Evolutionary conservation across 2,113 vertebrate genomes (phyloP).

Genomic region (Gallinago paraguaiae): DNA sequence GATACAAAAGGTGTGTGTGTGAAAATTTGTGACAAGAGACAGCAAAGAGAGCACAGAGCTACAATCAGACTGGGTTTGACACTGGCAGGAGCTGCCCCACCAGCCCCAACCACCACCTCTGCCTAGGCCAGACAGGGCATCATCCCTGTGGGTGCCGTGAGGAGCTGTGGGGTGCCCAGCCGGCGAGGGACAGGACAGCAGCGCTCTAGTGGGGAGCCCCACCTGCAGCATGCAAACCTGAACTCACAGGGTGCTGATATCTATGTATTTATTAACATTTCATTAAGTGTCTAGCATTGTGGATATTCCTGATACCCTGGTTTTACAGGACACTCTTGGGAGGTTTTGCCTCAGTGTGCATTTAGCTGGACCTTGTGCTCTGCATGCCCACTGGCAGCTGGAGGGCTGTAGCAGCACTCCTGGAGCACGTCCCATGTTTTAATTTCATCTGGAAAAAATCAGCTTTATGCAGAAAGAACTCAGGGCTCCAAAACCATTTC

Average conservation of each 20-base stretch:
- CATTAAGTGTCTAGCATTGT: no score
- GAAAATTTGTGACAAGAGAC: not conserved
- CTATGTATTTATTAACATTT: not conserved
- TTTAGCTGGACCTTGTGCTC: not conserved
- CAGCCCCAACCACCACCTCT: not conserved
- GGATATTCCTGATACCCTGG: not conserved
- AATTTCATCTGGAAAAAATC: not conserved
- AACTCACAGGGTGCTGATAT: not conserved
- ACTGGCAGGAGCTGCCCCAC: not conserved
- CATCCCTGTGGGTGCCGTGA: not conserved
- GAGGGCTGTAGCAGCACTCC: not conserved
- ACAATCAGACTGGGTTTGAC: not conserved
- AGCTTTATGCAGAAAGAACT: not conserved
- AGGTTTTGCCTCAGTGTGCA: not conserved
- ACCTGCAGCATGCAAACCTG: not conserved
- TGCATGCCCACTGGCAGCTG: not conserved
- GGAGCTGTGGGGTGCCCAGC: not conserved
- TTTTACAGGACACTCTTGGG: not conserved
- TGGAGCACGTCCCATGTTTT: not conserved
- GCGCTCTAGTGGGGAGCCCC: not conserved
- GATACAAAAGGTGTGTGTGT: accelerated
- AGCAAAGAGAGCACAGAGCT: not conserved
- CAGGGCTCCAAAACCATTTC: not conserved
- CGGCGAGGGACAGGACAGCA: not conserved
- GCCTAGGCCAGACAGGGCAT: not conserved